These are phyloP conservation scores for Megaceryle maxima DNA, from an alignment of 2,113 vertebrate genomes.

Conservation along the genomic window DNA sequence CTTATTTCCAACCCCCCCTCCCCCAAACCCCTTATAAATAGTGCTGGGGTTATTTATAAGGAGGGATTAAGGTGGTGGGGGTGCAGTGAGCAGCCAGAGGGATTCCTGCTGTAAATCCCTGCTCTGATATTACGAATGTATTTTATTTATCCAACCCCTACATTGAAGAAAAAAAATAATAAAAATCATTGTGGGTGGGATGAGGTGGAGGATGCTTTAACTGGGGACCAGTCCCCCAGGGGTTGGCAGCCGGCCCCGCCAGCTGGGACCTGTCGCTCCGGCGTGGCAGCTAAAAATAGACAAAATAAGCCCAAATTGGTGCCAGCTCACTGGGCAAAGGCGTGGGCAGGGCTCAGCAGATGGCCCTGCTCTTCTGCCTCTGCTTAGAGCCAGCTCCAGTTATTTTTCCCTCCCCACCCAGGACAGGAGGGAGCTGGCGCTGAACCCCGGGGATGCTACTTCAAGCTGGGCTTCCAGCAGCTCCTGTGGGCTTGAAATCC, in stretches of 20 bases:
- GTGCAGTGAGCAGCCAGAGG: not conserved
- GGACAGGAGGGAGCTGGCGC: not conserved
- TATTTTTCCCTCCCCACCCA: not conserved
- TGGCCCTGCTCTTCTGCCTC: not conserved
- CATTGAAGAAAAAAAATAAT: not conserved
- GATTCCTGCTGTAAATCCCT: not conserved
- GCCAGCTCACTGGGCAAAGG: not conserved
- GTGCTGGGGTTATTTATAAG: not conserved
- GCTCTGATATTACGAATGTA: not conserved
- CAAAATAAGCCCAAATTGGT: not conserved
- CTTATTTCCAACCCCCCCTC: not conserved
- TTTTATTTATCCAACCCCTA: not conserved
- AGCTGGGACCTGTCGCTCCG: not conserved
- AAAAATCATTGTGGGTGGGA: not conserved
- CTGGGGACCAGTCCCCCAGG: fast-evolving
- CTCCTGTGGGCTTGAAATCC: not conserved
- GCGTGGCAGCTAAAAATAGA: not conserved
- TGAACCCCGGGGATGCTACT: not conserved
- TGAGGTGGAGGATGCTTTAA: not conserved
- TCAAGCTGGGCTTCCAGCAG: not conserved
- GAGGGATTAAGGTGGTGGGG: not conserved
- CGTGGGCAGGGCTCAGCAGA: not conserved
- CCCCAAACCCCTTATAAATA: not conserved
- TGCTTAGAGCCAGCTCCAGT: not conserved
- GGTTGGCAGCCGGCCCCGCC: not conserved